A percentile compares a stretch with the other conserved stretches of the same genome.
phyloP scores from a whole-genome alignment of 2,113 vertebrate species.

The Elgaria multicarinata region DNA sequence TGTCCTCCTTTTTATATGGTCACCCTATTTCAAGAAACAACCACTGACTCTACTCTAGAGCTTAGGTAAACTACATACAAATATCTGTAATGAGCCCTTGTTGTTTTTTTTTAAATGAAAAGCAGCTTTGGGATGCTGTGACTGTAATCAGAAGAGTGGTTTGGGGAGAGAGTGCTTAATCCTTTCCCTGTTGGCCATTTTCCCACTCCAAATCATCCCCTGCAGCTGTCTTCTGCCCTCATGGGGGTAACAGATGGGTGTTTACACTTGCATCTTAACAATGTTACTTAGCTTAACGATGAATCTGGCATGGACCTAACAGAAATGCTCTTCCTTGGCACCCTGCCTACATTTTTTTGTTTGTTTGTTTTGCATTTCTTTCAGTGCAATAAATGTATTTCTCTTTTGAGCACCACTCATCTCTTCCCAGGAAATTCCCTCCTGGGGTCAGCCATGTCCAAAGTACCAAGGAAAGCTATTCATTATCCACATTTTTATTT shows the following conservation, averaged over 20 bases:
- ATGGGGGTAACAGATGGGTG: conserved; percentile 1
- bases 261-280: conserved; percentile 22
- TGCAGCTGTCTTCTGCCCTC: neutral
- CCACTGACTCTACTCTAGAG: neutral
- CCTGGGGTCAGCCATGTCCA: conserved; percentile 53
- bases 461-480: conserved; percentile 73
- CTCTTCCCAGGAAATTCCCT: conserved; percentile 28
- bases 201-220: neutral
- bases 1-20: neutral
- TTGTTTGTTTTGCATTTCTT: conserved; percentile 3
- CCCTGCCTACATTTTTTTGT: conserved; percentile 1
- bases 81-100: neutral
- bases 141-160: neutral
- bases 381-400: conserved; percentile 23
- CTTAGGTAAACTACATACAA: neutral
- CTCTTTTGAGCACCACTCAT: conserved; percentile 31
- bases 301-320: conserved; percentile 15
- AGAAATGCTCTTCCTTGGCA: conserved; percentile 26
- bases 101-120: neutral
- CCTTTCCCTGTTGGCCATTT: neutral
- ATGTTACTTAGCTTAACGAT: conserved; percentile 15
- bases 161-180: neutral
- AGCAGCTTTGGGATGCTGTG: neutral
- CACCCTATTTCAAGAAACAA: neutral
- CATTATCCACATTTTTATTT: conserved; percentile 77